Base-by-base conservation (phyloP, 1,140 invertebrate species). In the Parasteatoda tepidariorum region DNA sequence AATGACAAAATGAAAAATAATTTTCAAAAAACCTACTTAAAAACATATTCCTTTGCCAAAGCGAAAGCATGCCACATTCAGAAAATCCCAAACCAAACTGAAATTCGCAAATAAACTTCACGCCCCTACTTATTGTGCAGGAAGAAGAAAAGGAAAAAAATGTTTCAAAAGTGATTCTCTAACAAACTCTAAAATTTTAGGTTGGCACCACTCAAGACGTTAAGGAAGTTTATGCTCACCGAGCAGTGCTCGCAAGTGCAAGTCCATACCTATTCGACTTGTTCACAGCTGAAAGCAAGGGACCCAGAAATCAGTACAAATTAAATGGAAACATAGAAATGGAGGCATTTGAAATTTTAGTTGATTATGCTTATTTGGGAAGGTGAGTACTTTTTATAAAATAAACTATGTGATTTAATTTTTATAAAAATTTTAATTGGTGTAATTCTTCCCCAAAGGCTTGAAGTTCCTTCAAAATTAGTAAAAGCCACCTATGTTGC, bases 321-420 rank as follows among this genome's bases (percentile, higher is more conserved):
- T 87, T 95, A 78, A 92, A 92, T 86, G 92, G 91, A n/a, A 92
- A 92, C 34, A 91, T 93, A 85, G 92, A 94, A 85, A 91, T 91
- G 84, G 90, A 90, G 79, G 92, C 94, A 57, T 90, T 96, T 86
- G 92, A 93, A 83, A 92, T 92, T 79, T 90, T 96, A 7, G 91
- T 96, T 31, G 92, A 96, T 88, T 96, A 94, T 89, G 93, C 93
- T 33, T 96, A 96, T 89, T 95, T 95, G 64, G 90, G 91, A 74
- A 90, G 89, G 92, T 92, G 87, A 85, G 90, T 89, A 68, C n/a
- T n/a, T n/a, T n/a, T n/a, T n/a, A n/a, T 55, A n/a, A n/a, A n/a
- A n/a, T n/a, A n/a, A n/a, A n/a, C n/a, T n/a, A n/a, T n/a, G n/a
- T n/a, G n/a, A n/a, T n/a, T n/a, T n/a, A n/a, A n/a, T n/a, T n/a